These are phyloP conservation scores for Phoxinus phoxinus DNA, from an alignment of 2,113 vertebrate genomes.

Conservation along the genomic window DNA sequence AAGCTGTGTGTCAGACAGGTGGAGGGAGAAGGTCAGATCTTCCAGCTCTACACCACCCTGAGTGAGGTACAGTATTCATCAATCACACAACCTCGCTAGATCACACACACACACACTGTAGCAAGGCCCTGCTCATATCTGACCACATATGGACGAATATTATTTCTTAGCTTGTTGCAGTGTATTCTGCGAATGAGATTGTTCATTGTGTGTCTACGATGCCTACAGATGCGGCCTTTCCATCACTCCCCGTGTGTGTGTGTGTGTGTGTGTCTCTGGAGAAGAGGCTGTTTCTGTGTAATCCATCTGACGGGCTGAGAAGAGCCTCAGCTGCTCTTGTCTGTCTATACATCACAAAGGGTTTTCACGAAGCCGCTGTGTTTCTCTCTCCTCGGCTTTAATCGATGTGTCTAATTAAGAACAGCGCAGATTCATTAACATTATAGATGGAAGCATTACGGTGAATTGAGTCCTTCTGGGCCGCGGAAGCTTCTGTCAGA, in stretches of 20 bases:
- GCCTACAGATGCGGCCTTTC: neutral
- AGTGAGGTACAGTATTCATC: slow-evolving; percentile 81
- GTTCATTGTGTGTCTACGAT: neutral
- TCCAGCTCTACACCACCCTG: slow-evolving; percentile 90
- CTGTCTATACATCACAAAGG: slow-evolving; percentile 8
- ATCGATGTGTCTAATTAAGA: slow-evolving; percentile 26
- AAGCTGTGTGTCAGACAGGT: slow-evolving; percentile 97
- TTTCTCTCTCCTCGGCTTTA: neutral
- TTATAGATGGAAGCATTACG: neutral
- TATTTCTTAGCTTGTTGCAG: neutral
- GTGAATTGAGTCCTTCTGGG: slow-evolving; percentile 3
- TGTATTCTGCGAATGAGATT: no score
- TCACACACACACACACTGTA: no score
- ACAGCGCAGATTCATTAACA: slow-evolving; percentile 15
- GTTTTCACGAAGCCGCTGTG: neutral
- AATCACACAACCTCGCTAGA: neutral
- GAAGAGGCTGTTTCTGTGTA: slow-evolving; percentile 1
- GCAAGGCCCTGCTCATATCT: no score
- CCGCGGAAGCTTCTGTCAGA: neutral
- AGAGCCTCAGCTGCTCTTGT: neutral
- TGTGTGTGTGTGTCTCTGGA: neutral
- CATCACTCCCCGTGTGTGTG: neutral
- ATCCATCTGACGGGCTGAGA: neutral
- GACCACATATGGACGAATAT: neutral
- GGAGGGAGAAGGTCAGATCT: slow-evolving; percentile 97